A percentile compares a stretch with the other conserved stretches of the same genome.
phyloP scores from a whole-genome alignment of 1,140 invertebrate genomes.

The Euwallacea similis region DNA sequence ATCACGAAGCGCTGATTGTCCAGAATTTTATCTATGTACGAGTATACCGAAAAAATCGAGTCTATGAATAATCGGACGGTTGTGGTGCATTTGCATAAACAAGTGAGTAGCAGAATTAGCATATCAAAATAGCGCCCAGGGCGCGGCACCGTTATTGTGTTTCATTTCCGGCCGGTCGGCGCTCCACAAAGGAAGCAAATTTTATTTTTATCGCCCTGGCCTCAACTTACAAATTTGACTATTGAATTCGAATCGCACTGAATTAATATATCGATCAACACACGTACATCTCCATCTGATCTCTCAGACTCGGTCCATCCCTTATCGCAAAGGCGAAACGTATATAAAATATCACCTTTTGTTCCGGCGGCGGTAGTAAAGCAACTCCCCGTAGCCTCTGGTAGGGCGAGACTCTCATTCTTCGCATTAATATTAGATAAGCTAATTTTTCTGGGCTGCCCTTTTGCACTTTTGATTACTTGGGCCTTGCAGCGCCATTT shows the following conservation, averaged over 20 bases:
- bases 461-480: slow-evolving; percentile 2
- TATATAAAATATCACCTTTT: slow-evolving; percentile 2
- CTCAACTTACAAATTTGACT: slow-evolving; percentile 35
- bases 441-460: slow-evolving; percentile 3
- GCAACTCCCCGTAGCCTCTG: background rate
- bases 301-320: no score
- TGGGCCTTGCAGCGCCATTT: background rate
- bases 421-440: slow-evolving; percentile 2
- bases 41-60: slow-evolving; percentile 34
- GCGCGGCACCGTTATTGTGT: slow-evolving; percentile 39
- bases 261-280: slow-evolving; percentile 2
- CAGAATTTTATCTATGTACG: no score
- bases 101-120: slow-evolving; percentile 42
- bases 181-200: slow-evolving; percentile 34
- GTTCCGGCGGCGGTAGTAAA: slow-evolving; percentile 2
- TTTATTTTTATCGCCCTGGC: slow-evolving; percentile 29
- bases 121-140: slow-evolving; percentile 43
- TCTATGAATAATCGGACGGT: slow-evolving; percentile 46
- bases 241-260: slow-evolving; percentile 24
- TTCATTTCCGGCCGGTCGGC: slow-evolving; percentile 33
- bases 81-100: slow-evolving; percentile 44
- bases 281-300: no score
- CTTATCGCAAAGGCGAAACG: background rate
- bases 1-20: no score
- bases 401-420: background rate